Evolutionary conservation across 2,888 invertebrate species (phyloP), one percentile per base, ranked within the genome.

Genomic region (Hydroisotoma schaefferi): DNA sequence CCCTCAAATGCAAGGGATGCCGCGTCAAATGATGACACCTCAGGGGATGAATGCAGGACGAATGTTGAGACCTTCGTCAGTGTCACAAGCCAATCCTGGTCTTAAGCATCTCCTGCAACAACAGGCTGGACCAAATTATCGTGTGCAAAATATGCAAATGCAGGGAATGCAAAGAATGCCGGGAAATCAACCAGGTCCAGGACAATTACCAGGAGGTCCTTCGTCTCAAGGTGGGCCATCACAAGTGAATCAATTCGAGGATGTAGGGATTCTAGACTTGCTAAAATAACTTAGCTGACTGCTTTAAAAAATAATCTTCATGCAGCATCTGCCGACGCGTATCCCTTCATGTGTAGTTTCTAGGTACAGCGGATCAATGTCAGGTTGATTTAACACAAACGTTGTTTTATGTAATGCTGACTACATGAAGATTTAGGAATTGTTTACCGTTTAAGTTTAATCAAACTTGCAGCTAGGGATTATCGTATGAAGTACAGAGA

Each of bases 21-120:
- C 77, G 55, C 76, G 74, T 26, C 72, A 70, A 29, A 74, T 73
- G 71, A 72, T 68, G 69, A 69, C 64, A 55, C 72, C 63, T 62
- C 73, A 73, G 51, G 70, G 71, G 28, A 70, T 72, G 29, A 65
- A 76, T 43, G 79, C 78, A 38, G 87, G 87, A 73, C 80, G 86
- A 74, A 82, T 85, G 79, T 85, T 89, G 80, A 81, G 88, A 20
- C 88, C 88, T n/a, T 27, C 63, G 0, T 55, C 65, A 8, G 80
- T 81, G 46, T 83, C 85, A 77, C 81, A 86, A 18, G 86, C 87
- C 74, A 90, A 88, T 80, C 87, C 90, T 0, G 90, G 90, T 0
- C 80, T 91, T 12, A 77, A 88, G 15, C 88, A 90, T 77, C 79
- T 91, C 43, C 77, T 91, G 57, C 90, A 91, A 75, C 88, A 88